Percentiles rank a stretch among this genome's conserved stretches.
These are phyloP conservation scores for Theristicus caerulescens DNA, from an alignment of 2,113 vertebrate species.

Conservation along the genomic window DNA sequence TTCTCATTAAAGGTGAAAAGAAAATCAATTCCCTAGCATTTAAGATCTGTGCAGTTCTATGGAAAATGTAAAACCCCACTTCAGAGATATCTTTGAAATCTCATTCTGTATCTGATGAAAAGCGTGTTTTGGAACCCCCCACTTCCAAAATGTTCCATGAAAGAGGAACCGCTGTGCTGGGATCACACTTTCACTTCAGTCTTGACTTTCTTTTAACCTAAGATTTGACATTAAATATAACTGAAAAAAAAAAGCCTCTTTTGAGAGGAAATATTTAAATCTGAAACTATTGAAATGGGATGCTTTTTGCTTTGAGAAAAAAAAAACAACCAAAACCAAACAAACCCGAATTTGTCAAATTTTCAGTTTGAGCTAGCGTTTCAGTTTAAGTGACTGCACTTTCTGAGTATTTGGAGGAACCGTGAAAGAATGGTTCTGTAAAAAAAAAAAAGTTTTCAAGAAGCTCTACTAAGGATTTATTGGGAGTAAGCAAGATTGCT, in stretches of 20 bases:
- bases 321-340: no score
- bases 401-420: background rate
- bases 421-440: background rate
- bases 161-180: background rate
- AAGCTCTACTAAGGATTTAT: background rate
- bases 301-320: background rate
- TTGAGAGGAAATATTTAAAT: background rate
- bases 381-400: background rate
- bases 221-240: background rate
- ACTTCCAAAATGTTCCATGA: background rate
- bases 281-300: background rate
- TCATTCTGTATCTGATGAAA: background rate
- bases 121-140: background rate
- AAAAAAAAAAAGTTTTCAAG: background rate
- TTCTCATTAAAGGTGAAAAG: background rate
- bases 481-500: background rate
- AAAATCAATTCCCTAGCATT: background rate
- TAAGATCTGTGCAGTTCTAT: background rate
- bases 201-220: background rate
- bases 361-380: background rate
- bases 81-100: background rate
- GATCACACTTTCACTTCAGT: background rate
- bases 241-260: background rate
- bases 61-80: background rate
- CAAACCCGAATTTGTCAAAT: background rate